Conservation (phyloP, 2,888 invertebrate genomes). For the Eupeodes latifasciatus region DNA sequence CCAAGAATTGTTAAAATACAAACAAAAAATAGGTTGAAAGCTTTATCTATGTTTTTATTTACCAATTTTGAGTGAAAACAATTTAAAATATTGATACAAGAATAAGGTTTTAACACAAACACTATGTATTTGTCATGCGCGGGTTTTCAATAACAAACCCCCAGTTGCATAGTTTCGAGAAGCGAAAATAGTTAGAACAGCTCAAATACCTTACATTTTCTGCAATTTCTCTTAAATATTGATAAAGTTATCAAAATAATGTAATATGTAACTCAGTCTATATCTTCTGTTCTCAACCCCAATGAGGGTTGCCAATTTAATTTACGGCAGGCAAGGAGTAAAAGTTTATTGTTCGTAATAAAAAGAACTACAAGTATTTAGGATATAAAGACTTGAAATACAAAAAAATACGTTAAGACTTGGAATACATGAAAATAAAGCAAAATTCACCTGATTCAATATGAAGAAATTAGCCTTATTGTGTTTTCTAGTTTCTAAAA, state of each 20-base stretch:
- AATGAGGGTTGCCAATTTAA: neutral
- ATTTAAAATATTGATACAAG: neutral
- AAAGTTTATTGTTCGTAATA: too few relatives aligned
- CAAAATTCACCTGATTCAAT: too few relatives aligned
- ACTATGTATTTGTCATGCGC: slow-evolving; percentile 9
- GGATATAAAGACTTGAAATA: too few relatives aligned
- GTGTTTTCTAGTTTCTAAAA: too few relatives aligned
- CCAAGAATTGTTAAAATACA: too few relatives aligned
- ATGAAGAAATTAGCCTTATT: too few relatives aligned
- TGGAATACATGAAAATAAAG: too few relatives aligned
- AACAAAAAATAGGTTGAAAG: neutral
- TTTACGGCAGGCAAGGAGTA: too few relatives aligned
- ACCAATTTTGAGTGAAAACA: slow-evolving; percentile 14
- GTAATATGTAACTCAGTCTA: too few relatives aligned
- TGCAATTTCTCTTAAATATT: slow-evolving; percentile 17
- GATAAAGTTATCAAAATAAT: neutral
- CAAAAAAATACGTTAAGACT: too few relatives aligned
- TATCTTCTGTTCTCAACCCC: too few relatives aligned
- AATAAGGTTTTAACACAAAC: neutral
- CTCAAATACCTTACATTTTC: neutral
- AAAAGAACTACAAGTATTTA: too few relatives aligned
- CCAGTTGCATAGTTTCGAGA: neutral
- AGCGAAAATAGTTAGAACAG: neutral
- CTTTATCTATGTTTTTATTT: slow-evolving; percentile 5
- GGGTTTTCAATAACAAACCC: slow-evolving; percentile 15